These are phyloP conservation scores for Leguminivora glycinivorella DNA, from an alignment of 1,140 invertebrate genomes.

Conservation along the genomic window DNA sequence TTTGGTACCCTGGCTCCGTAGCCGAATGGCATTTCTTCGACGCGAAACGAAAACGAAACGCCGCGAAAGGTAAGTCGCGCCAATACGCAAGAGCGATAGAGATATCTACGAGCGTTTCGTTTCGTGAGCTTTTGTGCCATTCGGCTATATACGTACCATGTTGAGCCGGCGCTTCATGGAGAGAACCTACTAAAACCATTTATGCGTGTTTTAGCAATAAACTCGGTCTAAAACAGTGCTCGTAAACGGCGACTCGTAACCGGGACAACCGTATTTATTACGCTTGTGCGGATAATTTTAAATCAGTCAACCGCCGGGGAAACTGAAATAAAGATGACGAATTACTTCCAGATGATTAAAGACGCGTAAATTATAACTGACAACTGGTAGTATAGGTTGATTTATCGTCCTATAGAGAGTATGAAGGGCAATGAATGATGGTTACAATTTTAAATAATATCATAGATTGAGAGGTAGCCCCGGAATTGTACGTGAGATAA, in stretches of 20 bases:
- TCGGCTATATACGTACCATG: too few species aligned
- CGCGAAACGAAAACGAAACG: too few species aligned
- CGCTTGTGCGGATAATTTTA: background rate
- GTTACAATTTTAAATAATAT: too few species aligned
- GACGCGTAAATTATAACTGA: background rate
- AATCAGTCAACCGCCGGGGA: background rate
- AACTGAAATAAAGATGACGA: background rate
- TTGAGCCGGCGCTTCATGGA: background rate
- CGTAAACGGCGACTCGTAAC: conserved; percentile 20
- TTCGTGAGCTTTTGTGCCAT: too few species aligned
- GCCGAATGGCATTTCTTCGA: too few species aligned
- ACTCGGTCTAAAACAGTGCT: conserved; percentile 14
- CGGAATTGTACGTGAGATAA: too few species aligned
- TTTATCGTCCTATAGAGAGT: background rate
- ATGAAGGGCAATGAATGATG: too few species aligned
- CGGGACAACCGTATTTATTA: conserved; percentile 20
- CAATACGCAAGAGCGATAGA: too few species aligned
- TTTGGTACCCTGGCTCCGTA: too few species aligned
- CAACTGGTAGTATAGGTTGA: background rate
- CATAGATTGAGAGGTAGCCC: too few species aligned
- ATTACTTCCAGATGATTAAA: background rate
- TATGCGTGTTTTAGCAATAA: conserved; percentile 14
- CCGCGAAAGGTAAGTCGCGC: too few species aligned
- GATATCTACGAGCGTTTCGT: too few species aligned
- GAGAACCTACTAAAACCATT: background rate